Conservation (phyloP, 2,113 vertebrate species). For the Daphoenositta chrysoptera region DNA sequence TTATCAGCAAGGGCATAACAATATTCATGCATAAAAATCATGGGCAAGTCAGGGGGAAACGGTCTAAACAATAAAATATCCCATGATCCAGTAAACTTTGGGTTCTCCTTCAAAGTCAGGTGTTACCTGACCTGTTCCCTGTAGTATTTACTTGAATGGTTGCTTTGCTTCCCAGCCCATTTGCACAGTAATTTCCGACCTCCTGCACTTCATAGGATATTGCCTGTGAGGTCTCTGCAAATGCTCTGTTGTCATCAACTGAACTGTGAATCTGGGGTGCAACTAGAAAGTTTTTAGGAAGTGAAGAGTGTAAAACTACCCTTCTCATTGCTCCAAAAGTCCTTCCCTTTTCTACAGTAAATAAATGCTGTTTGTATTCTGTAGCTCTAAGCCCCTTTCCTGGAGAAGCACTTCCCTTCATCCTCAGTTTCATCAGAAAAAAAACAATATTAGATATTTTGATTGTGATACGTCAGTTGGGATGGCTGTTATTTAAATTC, state of each 20-base stretch:
- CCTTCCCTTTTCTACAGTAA: not conserved
- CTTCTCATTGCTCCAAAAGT: not conserved
- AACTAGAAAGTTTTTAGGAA: not conserved
- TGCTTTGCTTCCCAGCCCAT: not conserved
- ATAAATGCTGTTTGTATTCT: not conserved
- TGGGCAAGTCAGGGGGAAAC: accelerated
- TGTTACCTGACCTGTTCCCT: not conserved
- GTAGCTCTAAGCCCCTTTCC: not conserved
- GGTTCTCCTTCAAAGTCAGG: not conserved
- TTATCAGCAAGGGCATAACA: not conserved
- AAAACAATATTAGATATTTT: not conserved
- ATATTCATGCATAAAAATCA: not conserved
- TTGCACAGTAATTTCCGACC: not conserved
- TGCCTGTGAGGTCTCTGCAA: not conserved
- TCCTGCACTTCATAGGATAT: not conserved
- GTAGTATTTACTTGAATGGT: not conserved
- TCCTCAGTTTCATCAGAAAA: not conserved
- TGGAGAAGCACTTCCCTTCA: not conserved
- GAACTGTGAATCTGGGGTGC: not conserved
- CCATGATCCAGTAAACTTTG: not conserved
- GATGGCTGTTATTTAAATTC: not conserved
- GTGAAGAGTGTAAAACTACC: not conserved
- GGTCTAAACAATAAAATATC: not conserved
- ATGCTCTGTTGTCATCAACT: not conserved
- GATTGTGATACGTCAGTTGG: not conserved